Conservation (phyloP, 2,888 invertebrate species). For the Gastracanthus pulcherrimus region DNA sequence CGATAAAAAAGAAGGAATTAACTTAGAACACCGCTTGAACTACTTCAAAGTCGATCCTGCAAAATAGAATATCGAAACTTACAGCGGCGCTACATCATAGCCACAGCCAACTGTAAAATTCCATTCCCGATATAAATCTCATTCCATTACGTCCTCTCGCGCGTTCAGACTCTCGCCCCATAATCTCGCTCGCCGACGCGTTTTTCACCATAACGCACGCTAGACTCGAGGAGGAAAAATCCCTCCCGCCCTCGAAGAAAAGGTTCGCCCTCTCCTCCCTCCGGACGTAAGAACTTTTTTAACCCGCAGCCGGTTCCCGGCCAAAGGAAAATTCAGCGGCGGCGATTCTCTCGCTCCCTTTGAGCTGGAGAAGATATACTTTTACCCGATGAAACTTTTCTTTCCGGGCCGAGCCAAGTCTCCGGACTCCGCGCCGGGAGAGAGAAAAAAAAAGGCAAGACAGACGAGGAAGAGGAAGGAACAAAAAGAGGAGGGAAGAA, state of each 20-base stretch:
- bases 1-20: no score
- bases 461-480: neutral
- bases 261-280: neutral
- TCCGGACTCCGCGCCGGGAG: neutral
- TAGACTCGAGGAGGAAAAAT: no score
- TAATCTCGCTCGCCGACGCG: constrained; percentile 16
- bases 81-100: no score
- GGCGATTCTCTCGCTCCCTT: constrained; percentile 7
- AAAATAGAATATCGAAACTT: no score
- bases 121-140: constrained; percentile 42
- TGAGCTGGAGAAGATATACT: constrained; percentile 45
- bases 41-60: no score
- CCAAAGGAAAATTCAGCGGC: constrained; percentile 44
- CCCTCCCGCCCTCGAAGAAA: neutral
- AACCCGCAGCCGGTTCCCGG: constrained; percentile 7
- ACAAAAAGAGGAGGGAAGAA: neutral
- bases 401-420: constrained; percentile 43
- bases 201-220: constrained; percentile 36
- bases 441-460: neutral
- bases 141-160: constrained; percentile 30
- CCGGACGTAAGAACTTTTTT: constrained; percentile 48
- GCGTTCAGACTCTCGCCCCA: constrained; percentile 4
- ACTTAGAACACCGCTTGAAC: no score
- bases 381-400: constrained; percentile 61
- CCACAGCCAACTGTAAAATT: no score